Base-by-base conservation (phyloP, 2,797 vertebrate species). In the Mastacembelus armatus region DNA sequence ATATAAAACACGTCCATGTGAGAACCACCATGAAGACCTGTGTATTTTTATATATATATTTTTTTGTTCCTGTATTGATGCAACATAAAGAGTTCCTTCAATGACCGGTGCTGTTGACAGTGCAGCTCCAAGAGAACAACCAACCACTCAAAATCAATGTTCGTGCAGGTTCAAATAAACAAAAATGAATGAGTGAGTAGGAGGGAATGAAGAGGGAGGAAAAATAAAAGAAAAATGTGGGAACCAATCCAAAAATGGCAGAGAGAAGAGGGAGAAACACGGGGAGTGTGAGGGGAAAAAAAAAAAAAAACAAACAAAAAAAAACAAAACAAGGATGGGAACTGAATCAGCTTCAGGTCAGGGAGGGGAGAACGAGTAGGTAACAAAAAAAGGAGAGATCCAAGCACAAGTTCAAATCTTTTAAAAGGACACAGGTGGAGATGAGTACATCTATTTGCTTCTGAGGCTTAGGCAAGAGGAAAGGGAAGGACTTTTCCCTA, bases 401-500 rank as follows among this genome's bases (percentile, higher is more conserved):
- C 97, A 96, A 97, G 95, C 94, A 96, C 95, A 95, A 98, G 96
- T 98, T 96, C 96, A 92, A 96, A 96, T 96, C 85, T 95, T 95
- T 95, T 95, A 91, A 94, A 94, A 87, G 93, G 92, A 91, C 90
- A 89, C 58, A 88, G 92, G 91, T 95, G 93, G 94, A 95, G 94
- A 93, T 94, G 93, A 97, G 93, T 94, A 96, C 95, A 93, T 91
- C 88, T 94, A 94, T 94, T 91, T 94, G 96, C 94, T 95, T 95
- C 94, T 92, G 95, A 94, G 93, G 94, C 92, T 88, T 84, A 84
- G 82, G 83, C 73, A 67, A 78, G 77, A 85, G 73, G 70, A 54
- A 70, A 69, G 74, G 77, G 74, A 66, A 76, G 91, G 90, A 88
- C 91, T 95, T 92, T 94, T 96, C 94, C 93, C 93, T 93, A 84